Evolutionary conservation across 2,888 invertebrate species (phyloP), one percentile per base, ranked within the genome.

Genomic region (Corythucha ciliata): DNA sequence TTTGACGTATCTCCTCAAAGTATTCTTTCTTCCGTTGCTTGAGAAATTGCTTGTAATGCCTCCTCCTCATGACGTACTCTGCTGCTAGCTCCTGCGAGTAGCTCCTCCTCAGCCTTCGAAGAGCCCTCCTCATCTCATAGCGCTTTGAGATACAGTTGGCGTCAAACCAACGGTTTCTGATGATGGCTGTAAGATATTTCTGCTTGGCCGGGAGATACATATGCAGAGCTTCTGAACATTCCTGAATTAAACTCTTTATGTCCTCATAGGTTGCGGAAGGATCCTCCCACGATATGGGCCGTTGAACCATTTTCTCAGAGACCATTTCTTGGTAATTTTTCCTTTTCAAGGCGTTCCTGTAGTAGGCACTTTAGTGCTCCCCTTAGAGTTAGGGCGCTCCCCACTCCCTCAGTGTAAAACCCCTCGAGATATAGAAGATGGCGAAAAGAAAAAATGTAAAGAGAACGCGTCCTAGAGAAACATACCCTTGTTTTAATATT

Each of bases 81-180:
- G 18, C 7, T 21, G 22, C 8, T 6, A 7, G 7, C 22, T 16
- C 40, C 5, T 14, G 40, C 4, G 22, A 40, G 40, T 40, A 20
- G n/a, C 22, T 7, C 7, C 40, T 14, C 7, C 22, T 18, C 4
- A 16, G 22, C 18, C n/a, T 20, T 20, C 40, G 18, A n/a, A 40
- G n/a, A n/a, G 18, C 20, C 22, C 6, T 18, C 20, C 40, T 40
- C 22, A 40, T 16, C 20, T 40, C 40, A 40, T 20, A 40, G 6
- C 20, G 14, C 22, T 20, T 40, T 4, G 40, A 16, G 7, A 18
- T 16, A 18, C 40, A 40, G 18, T 40, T 22, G 7, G n/a, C 7
- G 22, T 47, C 22, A 14, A 47, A 47, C 47, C 47, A 47, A 2
- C 22, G 36, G 18, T 16, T 44, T 8, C 32, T 27, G 4, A 8